These are phyloP conservation scores for Acyrthosiphon pisum DNA, from an alignment of 1,140 invertebrate species.

Conservation along the genomic window DNA sequence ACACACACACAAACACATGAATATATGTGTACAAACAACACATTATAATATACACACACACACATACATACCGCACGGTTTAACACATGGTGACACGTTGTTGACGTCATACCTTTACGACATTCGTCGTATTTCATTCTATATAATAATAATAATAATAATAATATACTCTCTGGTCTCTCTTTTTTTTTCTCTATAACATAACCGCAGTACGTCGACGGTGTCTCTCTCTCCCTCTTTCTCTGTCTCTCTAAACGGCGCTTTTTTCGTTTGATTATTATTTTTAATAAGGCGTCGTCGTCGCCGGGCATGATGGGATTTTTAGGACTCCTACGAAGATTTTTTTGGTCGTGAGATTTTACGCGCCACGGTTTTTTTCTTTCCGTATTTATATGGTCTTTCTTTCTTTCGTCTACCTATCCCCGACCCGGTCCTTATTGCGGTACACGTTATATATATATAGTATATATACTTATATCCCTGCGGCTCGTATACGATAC, in stretches of 20 bases:
- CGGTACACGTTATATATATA: not conserved
- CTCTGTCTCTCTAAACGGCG: not conserved
- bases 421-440: not conserved
- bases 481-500: not conserved
- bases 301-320: slow-evolving; percentile 42
- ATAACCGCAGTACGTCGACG: not conserved
- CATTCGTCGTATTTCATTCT: slow-evolving; percentile 51
- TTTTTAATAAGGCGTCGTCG: slow-evolving; percentile 47
- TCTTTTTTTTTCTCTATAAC: slow-evolving; percentile 14
- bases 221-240: not conserved
- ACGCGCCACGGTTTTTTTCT: not conserved
- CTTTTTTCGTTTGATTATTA: slow-evolving; percentile 18
- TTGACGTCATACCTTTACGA: slow-evolving; percentile 56
- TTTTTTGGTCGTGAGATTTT: slow-evolving; percentile 56
- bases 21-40: not conserved
- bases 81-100: slow-evolving; percentile 53
- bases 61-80: not conserved
- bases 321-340: slow-evolving; percentile 54
- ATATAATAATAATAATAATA: not conserved
- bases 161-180: not conserved
- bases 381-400: slow-evolving; percentile 1
- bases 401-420: slow-evolving; percentile 23
- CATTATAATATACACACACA: not conserved
- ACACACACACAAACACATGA: not conserved
- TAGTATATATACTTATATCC: not conserved